Evolutionary conservation across 2,888 invertebrate genomes (phyloP).

Genomic region (Mythimna loreyi): DNA sequence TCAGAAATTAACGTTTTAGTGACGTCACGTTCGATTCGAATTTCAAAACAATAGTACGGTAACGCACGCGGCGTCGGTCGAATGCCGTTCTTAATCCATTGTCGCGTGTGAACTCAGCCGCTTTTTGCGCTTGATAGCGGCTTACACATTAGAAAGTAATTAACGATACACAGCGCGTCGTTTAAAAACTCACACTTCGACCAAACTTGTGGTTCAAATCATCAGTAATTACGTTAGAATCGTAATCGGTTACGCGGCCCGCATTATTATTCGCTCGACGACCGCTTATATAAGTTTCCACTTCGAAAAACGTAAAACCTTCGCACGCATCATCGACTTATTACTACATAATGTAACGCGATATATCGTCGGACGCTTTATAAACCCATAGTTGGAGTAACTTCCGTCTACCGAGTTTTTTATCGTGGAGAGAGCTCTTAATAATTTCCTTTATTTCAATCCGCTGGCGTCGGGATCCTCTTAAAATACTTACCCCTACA

Average conservation of each 20-base stretch:
- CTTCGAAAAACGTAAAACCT: conserved; percentile 81
- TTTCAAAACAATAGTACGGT: conserved; percentile 86
- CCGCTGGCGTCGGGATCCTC: conserved; percentile 88
- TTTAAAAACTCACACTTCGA: conserved; percentile 73
- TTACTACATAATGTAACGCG: conserved; percentile 81
- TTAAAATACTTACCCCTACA: conserved; percentile 90
- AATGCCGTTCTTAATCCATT: conserved; percentile 78
- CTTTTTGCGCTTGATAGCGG: conserved; percentile 78
- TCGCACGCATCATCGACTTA: conserved; percentile 81
- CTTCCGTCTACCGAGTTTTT: conserved; percentile 87
- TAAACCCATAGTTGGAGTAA: conserved; percentile 78
- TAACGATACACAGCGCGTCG: conserved; percentile 76
- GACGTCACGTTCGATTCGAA: conserved; percentile 82
- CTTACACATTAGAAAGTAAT: conserved; percentile 86
- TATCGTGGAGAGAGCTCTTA: conserved; percentile 83
- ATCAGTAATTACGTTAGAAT: conserved; percentile 79
- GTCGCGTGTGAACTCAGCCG: conserved; percentile 82
- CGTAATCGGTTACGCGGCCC: conserved; percentile 81
- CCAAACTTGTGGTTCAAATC: conserved; percentile 73
- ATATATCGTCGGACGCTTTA: conserved; percentile 77
- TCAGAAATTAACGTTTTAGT: conserved; percentile 81
- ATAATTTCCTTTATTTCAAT: conserved; percentile 90
- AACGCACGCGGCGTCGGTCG: conserved; percentile 75
- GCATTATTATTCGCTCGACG: conserved; percentile 79
- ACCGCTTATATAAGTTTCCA: conserved; percentile 81